Conservation (phyloP, 2,113 vertebrate genomes). For the Oncorhynchus masou region DNA sequence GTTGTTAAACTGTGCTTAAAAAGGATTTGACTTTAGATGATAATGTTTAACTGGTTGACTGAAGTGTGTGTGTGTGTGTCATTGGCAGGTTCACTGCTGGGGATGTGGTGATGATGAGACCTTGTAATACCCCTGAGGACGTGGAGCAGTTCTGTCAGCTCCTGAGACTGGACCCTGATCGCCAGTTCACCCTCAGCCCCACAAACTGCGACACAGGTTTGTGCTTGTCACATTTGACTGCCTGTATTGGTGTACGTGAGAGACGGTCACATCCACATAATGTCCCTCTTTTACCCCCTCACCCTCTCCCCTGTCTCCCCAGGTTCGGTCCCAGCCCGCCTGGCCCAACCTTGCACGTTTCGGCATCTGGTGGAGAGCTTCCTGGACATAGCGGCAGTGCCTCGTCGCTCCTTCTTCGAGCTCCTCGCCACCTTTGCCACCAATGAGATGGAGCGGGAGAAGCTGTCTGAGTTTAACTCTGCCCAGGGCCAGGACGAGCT, state of each 20-base stretch:
- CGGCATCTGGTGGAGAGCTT: conserved; percentile 76
- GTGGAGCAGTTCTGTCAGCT: conserved; percentile 82
- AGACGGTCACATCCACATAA: background rate
- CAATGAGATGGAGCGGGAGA: conserved; percentile 80
- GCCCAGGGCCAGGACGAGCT: conserved; percentile 85
- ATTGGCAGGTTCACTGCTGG: conserved; percentile 79
- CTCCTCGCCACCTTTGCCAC: conserved; percentile 79
- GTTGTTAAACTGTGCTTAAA: too few species aligned
- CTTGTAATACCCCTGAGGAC: conserved; percentile 73
- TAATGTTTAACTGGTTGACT: background rate
- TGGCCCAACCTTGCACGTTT: conserved; percentile 84
- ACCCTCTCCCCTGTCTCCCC: conserved; percentile 27
- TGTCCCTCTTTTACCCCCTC: background rate
- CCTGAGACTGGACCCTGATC: conserved; percentile 77
- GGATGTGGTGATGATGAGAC: conserved; percentile 84
- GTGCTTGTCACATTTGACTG: background rate
- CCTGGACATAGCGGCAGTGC: conserved; percentile 85
- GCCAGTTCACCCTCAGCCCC: conserved; percentile 73
- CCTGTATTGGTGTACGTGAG: background rate
- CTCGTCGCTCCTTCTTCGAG: conserved; percentile 91
- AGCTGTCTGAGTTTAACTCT: conserved; percentile 87
- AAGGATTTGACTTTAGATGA: background rate
- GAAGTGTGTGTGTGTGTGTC: background rate
- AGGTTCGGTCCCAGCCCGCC: conserved; percentile 62
- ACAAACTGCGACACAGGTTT: conserved; percentile 67